These are phyloP conservation scores for Toxostoma redivivum DNA, from an alignment of 2,113 vertebrate species.

Conservation along the genomic window DNA sequence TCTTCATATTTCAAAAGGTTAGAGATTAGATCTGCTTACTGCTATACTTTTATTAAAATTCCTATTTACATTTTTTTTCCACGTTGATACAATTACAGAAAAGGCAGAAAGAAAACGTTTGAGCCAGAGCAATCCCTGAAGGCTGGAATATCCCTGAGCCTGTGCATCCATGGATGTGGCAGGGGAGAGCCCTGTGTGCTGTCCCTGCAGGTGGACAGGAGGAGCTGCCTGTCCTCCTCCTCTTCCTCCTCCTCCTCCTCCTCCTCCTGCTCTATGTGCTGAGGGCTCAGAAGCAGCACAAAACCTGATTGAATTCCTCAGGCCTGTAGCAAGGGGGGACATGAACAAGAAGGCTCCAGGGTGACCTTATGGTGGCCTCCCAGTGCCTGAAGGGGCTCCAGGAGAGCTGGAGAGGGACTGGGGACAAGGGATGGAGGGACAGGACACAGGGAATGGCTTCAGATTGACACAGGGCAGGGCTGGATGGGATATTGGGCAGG, in stretches of 20 bases:
- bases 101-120: not conserved
- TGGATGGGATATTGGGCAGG: too few species aligned
- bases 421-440: not conserved
- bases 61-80: constrained; percentile 12
- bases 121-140: not conserved
- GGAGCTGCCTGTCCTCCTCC: not conserved
- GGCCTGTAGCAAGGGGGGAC: not conserved
- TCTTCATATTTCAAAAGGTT: constrained; percentile 54
- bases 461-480: fast-evolving
- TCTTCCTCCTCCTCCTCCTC: not conserved
- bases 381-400: not conserved
- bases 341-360: not conserved
- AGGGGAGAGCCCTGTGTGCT: not conserved
- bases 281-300: not conserved
- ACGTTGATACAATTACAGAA: not conserved
- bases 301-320: not conserved
- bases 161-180: not conserved
- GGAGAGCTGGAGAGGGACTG: not conserved
- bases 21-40: constrained; percentile 51
- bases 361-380: not conserved
- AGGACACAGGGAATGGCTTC: not conserved
- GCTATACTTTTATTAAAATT: constrained; percentile 53
- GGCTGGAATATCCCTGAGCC: not conserved
- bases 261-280: not conserved
- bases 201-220: not conserved